These are phyloP conservation scores for Epinotia ramella DNA, from an alignment of 2,888 invertebrate species.

Conservation along the genomic window DNA sequence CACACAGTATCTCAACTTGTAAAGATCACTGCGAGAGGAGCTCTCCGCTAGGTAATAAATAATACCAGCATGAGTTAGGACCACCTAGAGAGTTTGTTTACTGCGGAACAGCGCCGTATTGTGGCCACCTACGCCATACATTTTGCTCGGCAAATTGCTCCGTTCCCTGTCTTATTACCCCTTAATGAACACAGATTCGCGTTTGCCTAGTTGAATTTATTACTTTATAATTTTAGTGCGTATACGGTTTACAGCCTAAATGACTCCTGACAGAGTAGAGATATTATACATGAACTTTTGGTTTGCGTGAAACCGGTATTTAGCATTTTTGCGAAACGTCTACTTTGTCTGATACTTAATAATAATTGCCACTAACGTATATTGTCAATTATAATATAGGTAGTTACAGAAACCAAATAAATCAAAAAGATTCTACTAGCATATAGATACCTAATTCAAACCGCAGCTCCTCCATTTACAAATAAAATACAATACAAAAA, in stretches of 20 bases:
- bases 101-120: constrained; percentile 73
- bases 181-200: constrained; percentile 75
- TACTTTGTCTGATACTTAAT: too few relatives aligned
- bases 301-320: too few relatives aligned
- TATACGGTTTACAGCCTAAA: not conserved
- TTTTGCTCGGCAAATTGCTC: constrained; percentile 84
- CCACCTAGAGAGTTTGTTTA: constrained; percentile 83
- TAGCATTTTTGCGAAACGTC: not conserved
- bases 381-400: not conserved
- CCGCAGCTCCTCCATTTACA: too few relatives aligned
- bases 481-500: not conserved
- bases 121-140: constrained; percentile 81
- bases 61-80: constrained; percentile 81
- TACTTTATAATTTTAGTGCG: constrained; percentile 29
- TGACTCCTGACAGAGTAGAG: constrained; percentile 4
- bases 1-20: constrained; percentile 40
- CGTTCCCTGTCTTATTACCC: constrained; percentile 82
- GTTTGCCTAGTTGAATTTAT: constrained; percentile 38
- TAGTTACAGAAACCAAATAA: too few relatives aligned
- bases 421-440: too few relatives aligned
- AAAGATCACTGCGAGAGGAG: constrained; percentile 58
- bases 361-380: not conserved
- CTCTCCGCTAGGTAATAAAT: constrained; percentile 78
- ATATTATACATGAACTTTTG: not conserved
- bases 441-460: too few relatives aligned